Evolutionary conservation across 1,140 invertebrate species (phyloP).

Genomic region (Pantala flavescens): DNA sequence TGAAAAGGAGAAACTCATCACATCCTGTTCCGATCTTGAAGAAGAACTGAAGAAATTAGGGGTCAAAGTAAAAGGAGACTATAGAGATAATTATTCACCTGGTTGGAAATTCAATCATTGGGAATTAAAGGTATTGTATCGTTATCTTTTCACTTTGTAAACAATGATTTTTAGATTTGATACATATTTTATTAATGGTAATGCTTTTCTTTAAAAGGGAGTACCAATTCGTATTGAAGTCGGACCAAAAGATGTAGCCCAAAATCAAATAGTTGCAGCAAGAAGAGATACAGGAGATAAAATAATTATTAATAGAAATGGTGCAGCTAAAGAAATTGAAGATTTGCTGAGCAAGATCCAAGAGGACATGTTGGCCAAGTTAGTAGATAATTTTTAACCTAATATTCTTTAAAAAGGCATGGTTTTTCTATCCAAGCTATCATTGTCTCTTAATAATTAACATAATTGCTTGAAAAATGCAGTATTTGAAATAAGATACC

Average conservation of each 20-base stretch:
- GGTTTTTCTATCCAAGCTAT: too few relatives aligned
- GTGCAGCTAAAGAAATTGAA: neutral
- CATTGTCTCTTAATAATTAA: too few relatives aligned
- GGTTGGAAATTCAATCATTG: constrained; percentile 99
- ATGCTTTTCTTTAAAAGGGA: constrained; percentile 46
- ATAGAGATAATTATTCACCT: constrained; percentile 91
- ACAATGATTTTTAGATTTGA: too few relatives aligned
- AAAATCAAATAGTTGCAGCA: constrained; percentile 79
- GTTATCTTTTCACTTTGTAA: neutral
- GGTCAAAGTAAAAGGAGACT: constrained; percentile 71
- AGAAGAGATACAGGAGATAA: constrained; percentile 81
- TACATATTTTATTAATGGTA: too few relatives aligned
- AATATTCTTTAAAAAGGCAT: too few relatives aligned
- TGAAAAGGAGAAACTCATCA: constrained; percentile 56
- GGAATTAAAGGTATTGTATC: constrained; percentile 62
- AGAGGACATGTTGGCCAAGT: constrained; percentile 25
- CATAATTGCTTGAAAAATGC: too few relatives aligned
- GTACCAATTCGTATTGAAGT: constrained; percentile 93
- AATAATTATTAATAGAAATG: constrained; percentile 42
- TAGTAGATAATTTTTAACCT: neutral
- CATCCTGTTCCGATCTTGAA: constrained; percentile 60
- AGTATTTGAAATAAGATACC: too few relatives aligned
- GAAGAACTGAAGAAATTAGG: constrained; percentile 42
- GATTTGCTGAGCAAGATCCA: constrained; percentile 8
- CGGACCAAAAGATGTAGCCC: constrained; percentile 88